Evolutionary conservation across 2,797 vertebrate genomes (phyloP).

Genomic region (Bufotes viridis): DNA sequence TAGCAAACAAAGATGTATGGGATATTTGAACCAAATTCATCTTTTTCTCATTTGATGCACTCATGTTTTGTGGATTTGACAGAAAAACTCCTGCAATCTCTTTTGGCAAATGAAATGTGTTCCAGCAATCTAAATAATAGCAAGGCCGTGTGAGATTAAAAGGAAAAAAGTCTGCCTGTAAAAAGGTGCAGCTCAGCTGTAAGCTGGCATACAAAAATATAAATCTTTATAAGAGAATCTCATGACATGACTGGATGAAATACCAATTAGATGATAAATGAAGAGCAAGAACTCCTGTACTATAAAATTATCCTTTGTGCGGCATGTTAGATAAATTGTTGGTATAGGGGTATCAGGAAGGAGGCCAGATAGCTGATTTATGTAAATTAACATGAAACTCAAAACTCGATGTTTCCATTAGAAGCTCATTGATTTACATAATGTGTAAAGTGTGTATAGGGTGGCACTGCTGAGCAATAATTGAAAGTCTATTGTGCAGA

Average conservation of each 20-base stretch:
- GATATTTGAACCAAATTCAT: not conserved
- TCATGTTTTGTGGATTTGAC: not conserved
- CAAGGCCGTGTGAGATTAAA: not conserved
- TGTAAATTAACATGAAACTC: slow-evolving; percentile 56
- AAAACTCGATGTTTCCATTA: slow-evolving; percentile 60
- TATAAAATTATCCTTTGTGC: slow-evolving; percentile 31
- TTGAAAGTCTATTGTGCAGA: slow-evolving; percentile 62
- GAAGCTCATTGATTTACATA: slow-evolving; percentile 59
- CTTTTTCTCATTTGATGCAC: slow-evolving; percentile 27
- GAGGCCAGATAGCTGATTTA: slow-evolving; percentile 54
- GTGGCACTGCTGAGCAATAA: slow-evolving; percentile 61
- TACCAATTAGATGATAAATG: slow-evolving; percentile 51
- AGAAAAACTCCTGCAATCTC: not conserved
- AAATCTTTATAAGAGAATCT: slow-evolving; percentile 35
- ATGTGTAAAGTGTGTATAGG: slow-evolving; percentile 59
- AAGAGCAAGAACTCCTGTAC: slow-evolving; percentile 43
- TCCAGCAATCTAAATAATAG: not conserved
- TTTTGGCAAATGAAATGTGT: not conserved
- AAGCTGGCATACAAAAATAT: slow-evolving; percentile 47
- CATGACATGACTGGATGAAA: slow-evolving; percentile 44
- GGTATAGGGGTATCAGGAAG: slow-evolving; percentile 45
- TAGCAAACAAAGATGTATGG: not conserved
- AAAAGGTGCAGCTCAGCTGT: slow-evolving; percentile 22
- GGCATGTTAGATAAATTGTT: slow-evolving; percentile 42
- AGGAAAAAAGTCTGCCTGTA: not conserved